phyloP scores from a whole-genome alignment of 2,888 invertebrate species.

The Philonicus albiceps region DNA sequence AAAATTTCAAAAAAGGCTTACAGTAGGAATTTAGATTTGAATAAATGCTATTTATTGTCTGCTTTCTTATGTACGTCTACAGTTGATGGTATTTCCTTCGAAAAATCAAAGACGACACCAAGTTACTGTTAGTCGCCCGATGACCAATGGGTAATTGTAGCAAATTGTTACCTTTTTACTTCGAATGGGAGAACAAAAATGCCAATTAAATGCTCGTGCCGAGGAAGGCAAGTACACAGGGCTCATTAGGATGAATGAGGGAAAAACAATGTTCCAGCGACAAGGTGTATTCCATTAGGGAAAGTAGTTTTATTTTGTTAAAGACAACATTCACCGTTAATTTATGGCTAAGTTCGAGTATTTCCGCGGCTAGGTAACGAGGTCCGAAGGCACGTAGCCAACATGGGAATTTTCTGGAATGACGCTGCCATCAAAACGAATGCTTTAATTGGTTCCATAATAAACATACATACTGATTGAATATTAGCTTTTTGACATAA shows the following conservation, averaged over 20 bases:
- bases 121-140: neutral
- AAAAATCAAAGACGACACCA: neutral
- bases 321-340: neutral
- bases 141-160: neutral
- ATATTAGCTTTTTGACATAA: neutral
- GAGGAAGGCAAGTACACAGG: neutral
- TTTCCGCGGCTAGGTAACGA: neutral
- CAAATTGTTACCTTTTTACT: neutral
- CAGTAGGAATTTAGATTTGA: too few species aligned
- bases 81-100: neutral
- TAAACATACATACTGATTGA: neutral
- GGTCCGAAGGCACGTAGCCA: neutral
- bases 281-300: constrained; percentile 8
- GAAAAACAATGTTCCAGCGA: constrained; percentile 1
- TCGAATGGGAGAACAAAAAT: neutral
- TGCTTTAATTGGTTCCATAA: neutral
- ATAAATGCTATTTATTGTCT: too few species aligned
- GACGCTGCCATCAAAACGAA: neutral
- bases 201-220: neutral
- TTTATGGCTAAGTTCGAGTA: neutral
- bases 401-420: neutral
- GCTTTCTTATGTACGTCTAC: too few species aligned
- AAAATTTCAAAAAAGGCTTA: too few species aligned
- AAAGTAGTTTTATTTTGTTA: constrained; percentile 14
- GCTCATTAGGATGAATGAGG: constrained; percentile 10